phyloP scores from a whole-genome alignment of 2,888 invertebrate species.

The Apotomis turbidana region DNA sequence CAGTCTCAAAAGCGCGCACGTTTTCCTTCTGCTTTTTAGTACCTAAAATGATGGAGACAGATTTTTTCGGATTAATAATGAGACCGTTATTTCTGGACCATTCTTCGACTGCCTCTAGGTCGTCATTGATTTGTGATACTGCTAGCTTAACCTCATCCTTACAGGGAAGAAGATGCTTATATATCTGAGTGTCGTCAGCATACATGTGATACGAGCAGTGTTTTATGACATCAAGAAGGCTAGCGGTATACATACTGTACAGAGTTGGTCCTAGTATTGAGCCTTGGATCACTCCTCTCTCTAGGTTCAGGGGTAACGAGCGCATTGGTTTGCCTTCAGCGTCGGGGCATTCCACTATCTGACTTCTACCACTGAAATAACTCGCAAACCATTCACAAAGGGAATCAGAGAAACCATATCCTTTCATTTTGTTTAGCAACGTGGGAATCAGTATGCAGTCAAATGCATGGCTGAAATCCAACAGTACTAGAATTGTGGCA shows the following conservation, averaged over 20 bases:
- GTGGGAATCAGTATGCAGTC: neutral
- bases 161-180: neutral
- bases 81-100: conserved; percentile 21
- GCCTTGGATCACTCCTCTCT: conserved; percentile 13
- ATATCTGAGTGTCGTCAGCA: neutral
- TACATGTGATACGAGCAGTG: neutral
- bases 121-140: neutral
- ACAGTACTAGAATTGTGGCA: conserved; percentile 8
- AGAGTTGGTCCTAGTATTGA: conserved; percentile 16
- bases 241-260: neutral
- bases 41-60: neutral
- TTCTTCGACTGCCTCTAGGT: neutral
- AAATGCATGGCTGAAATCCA: conserved; percentile 15
- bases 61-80: conserved; percentile 12
- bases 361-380: conserved; percentile 10
- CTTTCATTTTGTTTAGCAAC: conserved; percentile 7
- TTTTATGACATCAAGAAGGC: neutral
- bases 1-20: no score
- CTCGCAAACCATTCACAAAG: conserved; percentile 14
- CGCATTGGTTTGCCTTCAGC: neutral
- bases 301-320: neutral
- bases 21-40: conserved; percentile 1
- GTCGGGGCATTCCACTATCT: conserved; percentile 10
- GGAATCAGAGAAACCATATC: conserved; percentile 2
- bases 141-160: neutral